A percentile compares a stretch with the other conserved stretches of the same genome.
phyloP scores from a whole-genome alignment of 1,140 invertebrate genomes.

The Cataglyphis hispanica region DNA sequence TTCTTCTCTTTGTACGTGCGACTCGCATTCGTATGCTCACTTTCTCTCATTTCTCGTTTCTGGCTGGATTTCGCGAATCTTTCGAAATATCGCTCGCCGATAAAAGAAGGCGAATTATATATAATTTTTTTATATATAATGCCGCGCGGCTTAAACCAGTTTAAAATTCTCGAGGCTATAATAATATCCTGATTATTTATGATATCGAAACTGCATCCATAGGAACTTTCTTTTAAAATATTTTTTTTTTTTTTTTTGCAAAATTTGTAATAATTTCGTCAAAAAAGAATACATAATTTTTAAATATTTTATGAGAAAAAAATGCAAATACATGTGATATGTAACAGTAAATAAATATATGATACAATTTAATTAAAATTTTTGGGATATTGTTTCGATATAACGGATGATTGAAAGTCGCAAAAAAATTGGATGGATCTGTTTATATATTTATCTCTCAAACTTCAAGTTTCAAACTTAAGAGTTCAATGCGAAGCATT shows the following conservation, averaged over 20 bases:
- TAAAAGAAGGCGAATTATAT: constrained; percentile 45
- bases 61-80: constrained; percentile 46
- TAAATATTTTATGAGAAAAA: no score
- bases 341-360: no score
- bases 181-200: constrained; percentile 22
- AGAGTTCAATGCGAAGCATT: background rate
- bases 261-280: no score
- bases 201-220: constrained; percentile 1
- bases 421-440: background rate
- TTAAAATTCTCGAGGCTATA: constrained; percentile 16
- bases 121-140: background rate
- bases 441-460: background rate
- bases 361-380: no score
- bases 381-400: background rate
- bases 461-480: no score
- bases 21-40: constrained; percentile 24
- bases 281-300: no score
- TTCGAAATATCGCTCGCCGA: constrained; percentile 43
- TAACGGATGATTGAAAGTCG: no score
- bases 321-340: background rate
- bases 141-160: constrained; percentile 51
- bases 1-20: constrained; percentile 15
- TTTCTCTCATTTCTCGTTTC: constrained; percentile 58
- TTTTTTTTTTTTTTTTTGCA: background rate
- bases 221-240: no score